These are phyloP conservation scores for Pantherophis guttatus DNA, from an alignment of 2,113 vertebrate genomes.

Conservation along the genomic window DNA sequence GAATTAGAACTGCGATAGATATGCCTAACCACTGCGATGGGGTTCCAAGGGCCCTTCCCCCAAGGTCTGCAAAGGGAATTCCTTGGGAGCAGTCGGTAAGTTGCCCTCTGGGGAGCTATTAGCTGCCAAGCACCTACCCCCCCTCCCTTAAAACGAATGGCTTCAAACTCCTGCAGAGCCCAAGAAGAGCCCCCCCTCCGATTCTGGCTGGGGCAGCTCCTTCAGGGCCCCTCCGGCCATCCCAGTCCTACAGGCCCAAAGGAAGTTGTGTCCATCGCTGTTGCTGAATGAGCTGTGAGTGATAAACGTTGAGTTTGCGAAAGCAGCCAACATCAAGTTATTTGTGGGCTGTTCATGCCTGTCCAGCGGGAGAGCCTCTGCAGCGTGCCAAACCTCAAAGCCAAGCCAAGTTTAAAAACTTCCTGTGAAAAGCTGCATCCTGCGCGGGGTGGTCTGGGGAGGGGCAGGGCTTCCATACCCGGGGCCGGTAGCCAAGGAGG, in stretches of 20 bases:
- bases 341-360: background rate
- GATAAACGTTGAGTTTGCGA: background rate
- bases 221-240: background rate
- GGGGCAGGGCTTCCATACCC: background rate
- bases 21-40: background rate
- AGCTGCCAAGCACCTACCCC: background rate
- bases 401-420: background rate
- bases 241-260: background rate
- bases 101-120: background rate
- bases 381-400: background rate
- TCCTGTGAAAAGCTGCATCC: background rate
- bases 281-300: background rate
- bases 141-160: background rate
- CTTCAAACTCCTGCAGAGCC: background rate
- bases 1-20: background rate
- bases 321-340: background rate
- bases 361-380: background rate
- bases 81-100: background rate
- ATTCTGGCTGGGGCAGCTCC: background rate
- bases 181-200: background rate
- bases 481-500: background rate
- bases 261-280: background rate
- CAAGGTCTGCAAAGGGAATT: background rate
- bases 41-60: background rate
- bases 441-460: background rate